Base-by-base conservation (phyloP, 30 jellyfish, hydroid and myxozoan genomes). In the Catostylus mosaicus region DNA sequence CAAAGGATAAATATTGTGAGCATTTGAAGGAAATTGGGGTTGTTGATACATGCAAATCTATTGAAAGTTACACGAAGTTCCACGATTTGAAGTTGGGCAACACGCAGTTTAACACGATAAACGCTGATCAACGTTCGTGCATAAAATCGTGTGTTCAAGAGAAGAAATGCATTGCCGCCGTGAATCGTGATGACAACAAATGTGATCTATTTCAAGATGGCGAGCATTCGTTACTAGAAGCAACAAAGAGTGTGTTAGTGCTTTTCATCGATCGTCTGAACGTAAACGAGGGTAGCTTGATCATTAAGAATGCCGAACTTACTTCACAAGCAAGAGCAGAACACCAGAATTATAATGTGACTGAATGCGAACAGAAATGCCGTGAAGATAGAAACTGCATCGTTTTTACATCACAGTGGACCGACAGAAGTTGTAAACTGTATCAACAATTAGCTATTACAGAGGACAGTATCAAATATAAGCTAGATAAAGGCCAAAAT, bases 21-120 rank as follows among this genome's bases (percentile, higher is more conserved):
- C 10, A 82, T 14, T 78, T 82, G 52, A 40, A 59, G 51, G 34
- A 69, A 32, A 36, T 68, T 24, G 93, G 93, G n/a, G 23, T 16
- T 3, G 45, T 82, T 12, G 93, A 82, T 57, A 68, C 93, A 2
- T 82, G 93, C 40, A 52, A 71, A 32, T 35, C 56, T 36, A 31
- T 71, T 24, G 71, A 59, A 52, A 72, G 76, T 5, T 82, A 67
- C 61, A 59, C 62, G 11, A 57, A 68, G 24, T 84, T 84, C 75
- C 43, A 73, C n/a, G 86, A 65, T 1, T 16, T 69, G 30, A 30
- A 40, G 46, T 35, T 69, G 18, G 67, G 67, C 34, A 22, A 27
- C 8, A 33, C 66, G 18, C 67, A 69, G 45, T 69, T 12, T 19
- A 40, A 51, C 6, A 35, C 67, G 6, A 69, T 69, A 34, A 69